phyloP scores from a whole-genome alignment of 2,888 invertebrate genomes.

The Protodeltote pygarga region DNA sequence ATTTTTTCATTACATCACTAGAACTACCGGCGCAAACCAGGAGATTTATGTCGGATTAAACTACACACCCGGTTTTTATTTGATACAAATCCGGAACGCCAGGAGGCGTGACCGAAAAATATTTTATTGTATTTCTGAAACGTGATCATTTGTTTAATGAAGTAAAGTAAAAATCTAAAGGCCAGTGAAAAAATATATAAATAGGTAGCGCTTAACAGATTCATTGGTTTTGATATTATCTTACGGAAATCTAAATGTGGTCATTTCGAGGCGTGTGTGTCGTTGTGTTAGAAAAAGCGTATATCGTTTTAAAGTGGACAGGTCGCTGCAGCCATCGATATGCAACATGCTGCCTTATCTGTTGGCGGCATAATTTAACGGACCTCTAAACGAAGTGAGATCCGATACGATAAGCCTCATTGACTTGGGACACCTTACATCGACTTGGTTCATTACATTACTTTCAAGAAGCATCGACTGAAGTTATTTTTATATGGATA shows the following conservation, averaged over 20 bases:
- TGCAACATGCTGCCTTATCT: slow-evolving; percentile 79
- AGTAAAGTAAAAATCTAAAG: slow-evolving; percentile 48
- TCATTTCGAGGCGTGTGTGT: slow-evolving; percentile 72
- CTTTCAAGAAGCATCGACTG: slow-evolving; percentile 69
- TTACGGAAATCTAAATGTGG: slow-evolving; percentile 74
- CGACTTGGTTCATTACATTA: slow-evolving; percentile 74
- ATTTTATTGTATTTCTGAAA: slow-evolving; percentile 70
- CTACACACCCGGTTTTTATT: slow-evolving; percentile 77
- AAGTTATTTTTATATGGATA: slow-evolving; percentile 70
- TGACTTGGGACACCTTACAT: slow-evolving; percentile 76
- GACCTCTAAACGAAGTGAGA: slow-evolving; percentile 83
- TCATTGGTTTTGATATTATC: slow-evolving; percentile 67
- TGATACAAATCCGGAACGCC: slow-evolving; percentile 78
- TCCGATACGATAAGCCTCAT: slow-evolving; percentile 82
- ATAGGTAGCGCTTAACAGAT: slow-evolving; percentile 59
- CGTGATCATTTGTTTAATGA: slow-evolving; percentile 54
- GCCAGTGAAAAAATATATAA: slow-evolving; percentile 36
- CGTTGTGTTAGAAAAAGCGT: slow-evolving; percentile 65
- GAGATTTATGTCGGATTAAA: slow-evolving; percentile 85
- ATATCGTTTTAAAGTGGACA: slow-evolving; percentile 65
- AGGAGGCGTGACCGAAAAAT: slow-evolving; percentile 76
- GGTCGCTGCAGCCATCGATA: slow-evolving; percentile 69
- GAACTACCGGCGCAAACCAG: slow-evolving; percentile 74
- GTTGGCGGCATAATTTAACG: slow-evolving; percentile 80
- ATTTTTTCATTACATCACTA: slow-evolving; percentile 83